Evolutionary conservation across 1,140 invertebrate species (phyloP).

Genomic region (Drosophila ananassae): DNA sequence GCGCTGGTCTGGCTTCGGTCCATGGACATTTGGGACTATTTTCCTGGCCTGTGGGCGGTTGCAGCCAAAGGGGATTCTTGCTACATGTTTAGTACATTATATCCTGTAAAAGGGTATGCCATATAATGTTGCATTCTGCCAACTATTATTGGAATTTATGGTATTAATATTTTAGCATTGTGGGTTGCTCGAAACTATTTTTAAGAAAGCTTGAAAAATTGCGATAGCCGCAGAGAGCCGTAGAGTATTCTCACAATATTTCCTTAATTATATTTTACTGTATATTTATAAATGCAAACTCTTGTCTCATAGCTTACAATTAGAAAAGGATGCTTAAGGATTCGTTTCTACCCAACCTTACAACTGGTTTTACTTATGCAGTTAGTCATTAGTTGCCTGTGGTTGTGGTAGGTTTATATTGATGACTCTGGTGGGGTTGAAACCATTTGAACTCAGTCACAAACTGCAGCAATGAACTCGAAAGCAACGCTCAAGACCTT

Average conservation of each 20-base stretch:
- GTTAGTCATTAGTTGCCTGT: conserved; percentile 44
- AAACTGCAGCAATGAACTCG: conserved; percentile 3
- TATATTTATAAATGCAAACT: too few relatives aligned
- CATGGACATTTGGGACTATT: conserved; percentile 48
- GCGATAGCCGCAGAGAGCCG: background rate
- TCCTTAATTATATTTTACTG: too few relatives aligned
- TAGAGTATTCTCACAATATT: too few relatives aligned
- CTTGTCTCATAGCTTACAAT: too few relatives aligned
- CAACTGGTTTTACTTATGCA: conserved; percentile 21
- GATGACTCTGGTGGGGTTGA: conserved; percentile 30
- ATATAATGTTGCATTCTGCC: background rate
- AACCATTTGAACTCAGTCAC: conserved; percentile 25
- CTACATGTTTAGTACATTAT: conserved; percentile 38
- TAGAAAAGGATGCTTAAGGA: background rate
- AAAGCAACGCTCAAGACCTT: background rate
- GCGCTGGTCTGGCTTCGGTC: conserved; percentile 35
- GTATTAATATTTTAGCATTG: background rate
- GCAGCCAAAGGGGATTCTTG: conserved; percentile 5
- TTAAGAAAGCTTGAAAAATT: background rate
- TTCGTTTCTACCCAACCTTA: background rate
- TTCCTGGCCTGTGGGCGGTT: conserved; percentile 18
- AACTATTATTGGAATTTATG: background rate
- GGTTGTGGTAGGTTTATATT: conserved; percentile 41
- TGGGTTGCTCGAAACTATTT: background rate
- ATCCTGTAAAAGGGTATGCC: conserved; percentile 9